phyloP scores from a whole-genome alignment of 2,797 vertebrate genomes.

The Neoniphon sammara region DNA sequence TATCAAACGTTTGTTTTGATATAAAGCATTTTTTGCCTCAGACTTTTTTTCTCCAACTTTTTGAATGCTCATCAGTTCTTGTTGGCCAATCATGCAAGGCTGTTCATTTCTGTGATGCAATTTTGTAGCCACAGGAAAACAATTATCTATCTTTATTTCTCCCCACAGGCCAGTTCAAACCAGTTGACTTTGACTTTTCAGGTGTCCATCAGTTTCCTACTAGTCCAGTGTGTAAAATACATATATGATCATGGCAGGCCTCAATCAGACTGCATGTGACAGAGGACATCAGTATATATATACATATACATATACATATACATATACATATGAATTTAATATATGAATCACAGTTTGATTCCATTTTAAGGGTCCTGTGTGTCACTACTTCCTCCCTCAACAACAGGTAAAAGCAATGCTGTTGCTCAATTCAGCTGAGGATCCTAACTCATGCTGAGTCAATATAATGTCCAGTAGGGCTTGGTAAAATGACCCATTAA shows the following conservation, averaged over 20 bases:
- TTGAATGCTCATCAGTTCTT: too few species aligned
- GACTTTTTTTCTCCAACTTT: neutral
- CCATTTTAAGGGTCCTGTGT: conserved; percentile 3
- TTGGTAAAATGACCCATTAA: conserved; percentile 67
- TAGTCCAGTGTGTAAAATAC: neutral
- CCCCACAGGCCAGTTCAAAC: neutral
- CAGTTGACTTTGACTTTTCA: neutral
- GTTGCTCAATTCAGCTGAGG: conserved; percentile 40
- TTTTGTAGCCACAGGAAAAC: neutral
- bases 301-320: too few species aligned
- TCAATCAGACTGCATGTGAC: neutral
- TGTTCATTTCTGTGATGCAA: neutral
- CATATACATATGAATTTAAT: too few species aligned
- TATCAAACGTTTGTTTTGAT: neutral
- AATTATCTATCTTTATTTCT: neutral
- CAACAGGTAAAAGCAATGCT: conserved; percentile 10
- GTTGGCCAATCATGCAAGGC: neutral
- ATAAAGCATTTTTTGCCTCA: neutral
- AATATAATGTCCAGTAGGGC: conserved; percentile 58
- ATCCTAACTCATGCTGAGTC: conserved; percentile 57
- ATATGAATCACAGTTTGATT: neutral
- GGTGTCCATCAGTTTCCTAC: neutral
- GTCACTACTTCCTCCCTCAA: conserved; percentile 21
- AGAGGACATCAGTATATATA: conserved; percentile 7
- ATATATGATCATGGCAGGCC: neutral